Evolutionary conservation across 2,113 vertebrate species (phyloP), one percentile per base, ranked within the genome.

Genomic region (Rhagologus leucostigma): DNA sequence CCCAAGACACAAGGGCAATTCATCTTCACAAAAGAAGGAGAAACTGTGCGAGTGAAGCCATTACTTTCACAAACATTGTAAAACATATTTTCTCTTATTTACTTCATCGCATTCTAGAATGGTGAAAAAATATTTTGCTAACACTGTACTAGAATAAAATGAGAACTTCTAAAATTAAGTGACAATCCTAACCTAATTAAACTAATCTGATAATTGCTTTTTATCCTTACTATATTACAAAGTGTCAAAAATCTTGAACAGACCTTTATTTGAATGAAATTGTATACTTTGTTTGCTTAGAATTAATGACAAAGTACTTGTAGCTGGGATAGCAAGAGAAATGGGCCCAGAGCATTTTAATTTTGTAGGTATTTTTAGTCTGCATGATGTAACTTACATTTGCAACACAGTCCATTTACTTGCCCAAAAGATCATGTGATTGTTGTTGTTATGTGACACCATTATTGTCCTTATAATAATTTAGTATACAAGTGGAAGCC

Each of bases 401-500:
- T 95, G 52, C 57, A 71, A 50, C 29, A 50, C 53, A 83, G 57
- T 32, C 42, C 30, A 30, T 68, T 92, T 67, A 56, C 53, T 78
- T 84, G 63, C 37, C 47, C 76, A 41, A 68, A 95, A 81, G 50
- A 94, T 93, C 68, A 69, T 68, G 81, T 55, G 44, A 22, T 63
- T 37, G 17, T 79, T 55, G 22, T 63, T 78, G 41, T 53, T 90
- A 27, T 27, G 78, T 46, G 87, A 68, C 71, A 69, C 49, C 41
- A 60, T 55, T 94, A 69, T 69, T 89, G 37, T 80, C 70, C 59
- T 69, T 74, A 68, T 42, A 71, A 82, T 93, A 95, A 95, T 93
- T 93, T 78, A 93, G 52, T 69, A 18, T 42, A 93, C 83, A 97
- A 90, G 71, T 88, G 75, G 74, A 74, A 91, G 93, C 84, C 95